Base-by-base conservation (phyloP, 53 echinoderm and acorn worm species). In the Luidia sarsii region DNA sequence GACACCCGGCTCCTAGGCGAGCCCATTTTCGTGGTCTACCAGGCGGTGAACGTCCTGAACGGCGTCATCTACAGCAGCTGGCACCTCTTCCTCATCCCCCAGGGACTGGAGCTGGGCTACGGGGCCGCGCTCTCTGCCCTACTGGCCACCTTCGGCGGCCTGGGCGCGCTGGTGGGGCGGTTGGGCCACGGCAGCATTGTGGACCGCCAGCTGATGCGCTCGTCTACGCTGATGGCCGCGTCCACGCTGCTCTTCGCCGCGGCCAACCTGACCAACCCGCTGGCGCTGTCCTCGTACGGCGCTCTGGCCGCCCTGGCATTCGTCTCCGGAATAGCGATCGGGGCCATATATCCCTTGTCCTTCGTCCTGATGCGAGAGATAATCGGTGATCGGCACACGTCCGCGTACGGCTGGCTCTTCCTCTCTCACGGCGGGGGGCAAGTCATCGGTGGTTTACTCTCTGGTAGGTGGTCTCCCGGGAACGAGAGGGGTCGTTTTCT, bases 81-180 rank as follows among this genome's bases (percentile, higher is more conserved):
- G 77, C 77, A 77, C 33, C 28, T 77, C 39, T 77, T 60, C 46
- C 19, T 77, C 22, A 77, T 77, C 24, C 77, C 77, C n/a, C 77
- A 29, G 18, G 77, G 77, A 3, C 14, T 61, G 7, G 25, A 77
- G 61, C 21, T 45, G 8, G 77, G 77, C 20, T 60, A 41, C 5
- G 60, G 61, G 10, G 48, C 59, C 1, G 18, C 29, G 2, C 32
- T 21, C 5, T 23, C 77, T 0, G 77, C 77, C 0, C 37, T 59
- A 11, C 77, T n/a, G n/a, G n/a, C n/a, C n/a, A n/a, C n/a, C n/a
- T n/a, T n/a, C n/a, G n/a, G n/a, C n/a, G n/a, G n/a, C n/a, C n/a
- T n/a, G n/a, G n/a, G n/a, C n/a, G n/a, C n/a, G n/a, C n/a, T n/a
- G n/a, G n/a, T n/a, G n/a, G 59, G 7, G 77, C 77, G 77, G n/a